A percentile compares a stretch with the other conserved stretches of the same genome.
Evolutionary conservation across 2,113 vertebrate genomes (phyloP).

Genomic region (Rhinolophus sinicus): DNA sequence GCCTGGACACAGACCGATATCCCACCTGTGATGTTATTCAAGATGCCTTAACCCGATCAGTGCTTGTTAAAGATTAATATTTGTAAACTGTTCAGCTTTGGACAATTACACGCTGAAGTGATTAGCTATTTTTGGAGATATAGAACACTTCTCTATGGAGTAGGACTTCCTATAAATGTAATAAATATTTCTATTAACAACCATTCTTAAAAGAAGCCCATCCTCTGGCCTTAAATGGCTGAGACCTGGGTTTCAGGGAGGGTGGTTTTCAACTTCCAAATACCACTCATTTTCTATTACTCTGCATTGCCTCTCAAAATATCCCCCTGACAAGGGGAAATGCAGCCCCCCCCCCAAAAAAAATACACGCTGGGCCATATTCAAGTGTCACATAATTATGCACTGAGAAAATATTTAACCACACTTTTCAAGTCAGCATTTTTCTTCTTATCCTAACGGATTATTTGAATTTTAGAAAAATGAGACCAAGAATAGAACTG

Average conservation of each 20-base stretch:
- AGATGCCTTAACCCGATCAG: background rate
- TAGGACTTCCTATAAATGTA: background rate
- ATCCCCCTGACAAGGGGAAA: background rate
- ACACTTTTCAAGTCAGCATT: conserved; percentile 40
- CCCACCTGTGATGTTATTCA: background rate
- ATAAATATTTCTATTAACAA: conserved; percentile 12
- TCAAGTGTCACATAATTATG: conserved; percentile 14
- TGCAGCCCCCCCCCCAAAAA: background rate
- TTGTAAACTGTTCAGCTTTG: background rate
- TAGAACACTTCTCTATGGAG: background rate
- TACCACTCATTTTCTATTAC: conserved; percentile 16
- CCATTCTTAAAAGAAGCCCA: background rate
- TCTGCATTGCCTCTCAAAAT: conserved; percentile 7
- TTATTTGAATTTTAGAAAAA: conserved; percentile 66
- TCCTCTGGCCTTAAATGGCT: background rate
- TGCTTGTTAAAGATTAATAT: background rate
- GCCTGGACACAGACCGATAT: too few relatives aligned
- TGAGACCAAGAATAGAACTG: conserved; percentile 30
- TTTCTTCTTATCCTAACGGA: conserved; percentile 36
- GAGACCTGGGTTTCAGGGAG: background rate
- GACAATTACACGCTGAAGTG: background rate
- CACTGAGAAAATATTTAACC: conserved; percentile 46
- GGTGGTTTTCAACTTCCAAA: background rate
- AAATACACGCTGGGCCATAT: conserved; percentile 15
- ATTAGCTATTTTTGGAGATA: background rate